A percentile compares a stretch with the other conserved stretches of the same genome.
Conservation (phyloP, 2,113 vertebrate species). For the Ancistrus triradiatus region DNA sequence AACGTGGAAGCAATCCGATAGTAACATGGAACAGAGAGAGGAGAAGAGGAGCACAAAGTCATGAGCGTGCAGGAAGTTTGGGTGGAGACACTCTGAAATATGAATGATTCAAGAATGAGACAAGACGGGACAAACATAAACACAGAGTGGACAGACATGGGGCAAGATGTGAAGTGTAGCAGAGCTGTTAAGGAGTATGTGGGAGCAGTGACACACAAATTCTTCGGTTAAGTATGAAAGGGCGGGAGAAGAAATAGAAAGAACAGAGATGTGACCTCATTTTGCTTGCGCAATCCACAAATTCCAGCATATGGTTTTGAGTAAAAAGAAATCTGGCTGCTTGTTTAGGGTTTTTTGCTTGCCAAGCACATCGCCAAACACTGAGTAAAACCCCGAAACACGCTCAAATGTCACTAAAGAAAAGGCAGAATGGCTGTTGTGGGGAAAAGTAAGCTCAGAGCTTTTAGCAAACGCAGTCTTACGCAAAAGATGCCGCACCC, state of each 20-base stretch:
- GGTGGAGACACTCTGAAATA: neutral
- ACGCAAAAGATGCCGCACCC: too few species aligned
- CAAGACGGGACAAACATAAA: neutral
- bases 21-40: neutral
- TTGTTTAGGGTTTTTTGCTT: neutral
- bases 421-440: neutral
- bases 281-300: neutral
- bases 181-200: neutral
- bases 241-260: neutral
- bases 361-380: slow-evolving; percentile 1
- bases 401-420: neutral
- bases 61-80: neutral
- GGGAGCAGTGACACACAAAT: neutral
- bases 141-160: neutral
- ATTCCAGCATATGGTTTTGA: slow-evolving; percentile 19
- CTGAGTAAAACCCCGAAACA: slow-evolving; percentile 5
- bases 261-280: neutral
- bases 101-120: neutral
- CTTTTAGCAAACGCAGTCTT: too few species aligned
- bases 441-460: neutral
- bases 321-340: neutral
- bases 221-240: neutral
- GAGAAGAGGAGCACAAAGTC: neutral
- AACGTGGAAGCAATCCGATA: neutral
- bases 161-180: neutral